Conservation (phyloP, 2,113 vertebrate genomes). For the Colossoma macropomum region DNA sequence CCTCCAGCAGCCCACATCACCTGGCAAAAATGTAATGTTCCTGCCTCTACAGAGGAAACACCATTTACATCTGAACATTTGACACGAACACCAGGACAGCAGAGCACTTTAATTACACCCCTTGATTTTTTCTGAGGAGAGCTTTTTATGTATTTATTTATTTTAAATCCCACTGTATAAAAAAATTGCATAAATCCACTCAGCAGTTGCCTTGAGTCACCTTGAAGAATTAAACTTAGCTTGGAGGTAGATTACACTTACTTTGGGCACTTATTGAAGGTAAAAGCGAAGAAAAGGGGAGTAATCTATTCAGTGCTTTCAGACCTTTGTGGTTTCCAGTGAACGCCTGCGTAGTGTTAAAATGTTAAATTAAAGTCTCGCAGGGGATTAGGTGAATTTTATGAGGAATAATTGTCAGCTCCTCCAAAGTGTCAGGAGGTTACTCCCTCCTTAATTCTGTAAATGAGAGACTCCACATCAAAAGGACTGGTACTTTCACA, state of each 20-base stretch:
- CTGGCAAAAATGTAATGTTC: neutral
- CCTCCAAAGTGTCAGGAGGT: conserved; percentile 38
- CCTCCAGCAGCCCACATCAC: neutral
- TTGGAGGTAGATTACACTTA: conserved; percentile 13
- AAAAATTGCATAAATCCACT: conserved; percentile 16
- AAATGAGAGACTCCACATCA: conserved; percentile 37
- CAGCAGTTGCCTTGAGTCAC: conserved; percentile 29
- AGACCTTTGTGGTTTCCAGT: conserved; percentile 37
- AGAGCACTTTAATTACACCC: neutral
- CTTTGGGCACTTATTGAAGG: neutral
- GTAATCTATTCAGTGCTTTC: conserved; percentile 12
- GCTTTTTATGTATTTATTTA: neutral
- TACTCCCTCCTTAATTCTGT: conserved; percentile 35
- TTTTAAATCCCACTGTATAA: neutral
- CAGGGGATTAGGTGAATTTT: conserved; percentile 40
- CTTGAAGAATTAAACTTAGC: conserved; percentile 44
- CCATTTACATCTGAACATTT: neutral
- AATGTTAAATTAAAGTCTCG: conserved; percentile 40
- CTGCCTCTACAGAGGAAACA: neutral
- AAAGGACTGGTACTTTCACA: conserved; percentile 25
- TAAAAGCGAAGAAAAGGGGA: neutral
- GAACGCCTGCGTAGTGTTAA: conserved; percentile 1
- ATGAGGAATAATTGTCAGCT: conserved; percentile 39
- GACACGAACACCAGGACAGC: neutral
- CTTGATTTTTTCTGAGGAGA: neutral